phyloP scores from a whole-genome alignment of 2,888 invertebrate species.

The Aphidius colemani region DNA sequence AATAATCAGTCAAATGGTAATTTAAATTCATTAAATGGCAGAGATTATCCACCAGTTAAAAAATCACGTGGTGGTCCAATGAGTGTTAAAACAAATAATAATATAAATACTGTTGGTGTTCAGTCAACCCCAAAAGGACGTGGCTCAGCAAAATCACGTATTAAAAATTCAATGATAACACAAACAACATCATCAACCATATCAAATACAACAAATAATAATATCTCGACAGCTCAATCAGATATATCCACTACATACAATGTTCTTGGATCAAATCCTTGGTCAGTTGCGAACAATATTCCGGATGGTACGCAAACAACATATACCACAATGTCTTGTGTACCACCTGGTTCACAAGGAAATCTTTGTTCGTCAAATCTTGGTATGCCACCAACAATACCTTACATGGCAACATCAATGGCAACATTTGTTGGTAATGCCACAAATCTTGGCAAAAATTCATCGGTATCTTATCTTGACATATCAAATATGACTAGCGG shows the following conservation, averaged over 20 bases:
- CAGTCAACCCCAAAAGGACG: constrained; percentile 27
- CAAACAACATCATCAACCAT: constrained; percentile 14
- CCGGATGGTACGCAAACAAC: constrained; percentile 46
- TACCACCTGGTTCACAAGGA: constrained; percentile 45
- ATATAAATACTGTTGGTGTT: constrained; percentile 19
- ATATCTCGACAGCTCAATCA: constrained; percentile 16
- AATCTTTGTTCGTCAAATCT: constrained; percentile 48
- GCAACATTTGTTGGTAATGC: constrained; percentile 58
- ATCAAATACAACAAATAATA: constrained; percentile 4
- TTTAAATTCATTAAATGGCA: constrained; percentile 51
- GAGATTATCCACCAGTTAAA: constrained; percentile 52
- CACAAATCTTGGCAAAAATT: constrained; percentile 54
- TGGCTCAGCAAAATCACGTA: constrained; percentile 29
- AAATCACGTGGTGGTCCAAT: constrained; percentile 49
- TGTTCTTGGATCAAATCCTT: constrained; percentile 42
- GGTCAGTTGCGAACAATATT: constrained; percentile 46
- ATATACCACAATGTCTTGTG: constrained; percentile 48
- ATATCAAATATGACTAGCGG: constrained; percentile 58
- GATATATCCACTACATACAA: constrained; percentile 32
- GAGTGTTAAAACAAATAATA: constrained; percentile 28
- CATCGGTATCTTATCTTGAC: constrained; percentile 57
- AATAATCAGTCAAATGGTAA: constrained; percentile 58
- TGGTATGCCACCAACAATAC: constrained; percentile 51
- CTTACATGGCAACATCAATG: constrained; percentile 57
- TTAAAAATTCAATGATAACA: constrained; percentile 34